These are phyloP conservation scores for Notothenia rossii DNA, from an alignment of 2,113 vertebrate genomes.

Conservation along the genomic window DNA sequence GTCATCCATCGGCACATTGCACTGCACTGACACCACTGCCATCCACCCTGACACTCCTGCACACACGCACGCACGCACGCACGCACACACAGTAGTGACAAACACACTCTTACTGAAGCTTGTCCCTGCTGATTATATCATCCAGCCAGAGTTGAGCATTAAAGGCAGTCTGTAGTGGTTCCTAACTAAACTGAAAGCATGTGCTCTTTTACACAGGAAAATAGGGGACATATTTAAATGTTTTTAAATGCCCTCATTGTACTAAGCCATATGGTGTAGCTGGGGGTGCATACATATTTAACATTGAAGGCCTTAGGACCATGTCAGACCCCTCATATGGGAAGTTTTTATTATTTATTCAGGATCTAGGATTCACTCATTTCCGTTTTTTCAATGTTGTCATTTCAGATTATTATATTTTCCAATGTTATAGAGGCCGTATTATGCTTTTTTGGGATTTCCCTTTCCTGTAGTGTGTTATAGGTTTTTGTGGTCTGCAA, in stretches of 20 bases:
- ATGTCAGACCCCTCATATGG: neutral
- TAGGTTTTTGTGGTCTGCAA: too few species aligned
- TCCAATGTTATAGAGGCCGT: too few species aligned
- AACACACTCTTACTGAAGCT: constrained; percentile 3
- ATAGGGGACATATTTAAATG: constrained; percentile 29
- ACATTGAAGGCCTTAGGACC: constrained; percentile 20
- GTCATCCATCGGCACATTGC: constrained; percentile 18
- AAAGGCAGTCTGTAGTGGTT: constrained; percentile 5
- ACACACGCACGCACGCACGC: neutral
- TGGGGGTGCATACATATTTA: constrained; percentile 52
- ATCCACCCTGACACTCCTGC: constrained; percentile 29
- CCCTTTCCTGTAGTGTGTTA: too few species aligned
- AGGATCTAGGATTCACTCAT: constrained; percentile 11
- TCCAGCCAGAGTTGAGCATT: constrained; percentile 41
- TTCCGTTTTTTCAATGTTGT: neutral
- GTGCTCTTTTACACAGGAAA: neutral
- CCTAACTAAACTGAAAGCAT: neutral
- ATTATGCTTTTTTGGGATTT: too few species aligned
- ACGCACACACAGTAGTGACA: neutral
- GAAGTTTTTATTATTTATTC: constrained; percentile 7
- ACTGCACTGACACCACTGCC: constrained; percentile 15
- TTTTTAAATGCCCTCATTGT: constrained; percentile 39
- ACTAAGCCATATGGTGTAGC: constrained; percentile 32
- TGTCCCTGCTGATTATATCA: constrained; percentile 28
- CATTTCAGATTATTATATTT: neutral